phyloP scores from a whole-genome alignment of 2,113 vertebrate species.

The Brachyhypopomus occidentalis region DNA sequence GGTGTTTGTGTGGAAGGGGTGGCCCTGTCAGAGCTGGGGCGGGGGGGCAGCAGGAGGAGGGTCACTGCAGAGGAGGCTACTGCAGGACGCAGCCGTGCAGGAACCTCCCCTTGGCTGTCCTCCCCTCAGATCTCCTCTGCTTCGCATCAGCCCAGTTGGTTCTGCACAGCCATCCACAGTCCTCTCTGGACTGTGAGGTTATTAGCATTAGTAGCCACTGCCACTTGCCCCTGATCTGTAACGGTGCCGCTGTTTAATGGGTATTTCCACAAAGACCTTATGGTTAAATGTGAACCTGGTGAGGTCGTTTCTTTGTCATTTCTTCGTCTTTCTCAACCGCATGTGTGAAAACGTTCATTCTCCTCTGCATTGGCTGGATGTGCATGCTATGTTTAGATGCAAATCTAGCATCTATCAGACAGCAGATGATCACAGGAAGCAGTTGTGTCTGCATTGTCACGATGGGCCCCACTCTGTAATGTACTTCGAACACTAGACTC shows the following conservation, averaged over 20 bases:
- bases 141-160: constrained; percentile 40
- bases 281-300: not conserved
- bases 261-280: not conserved
- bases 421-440: not conserved
- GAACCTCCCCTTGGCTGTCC: constrained; percentile 60
- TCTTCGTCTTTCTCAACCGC: not conserved
- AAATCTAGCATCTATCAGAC: not conserved
- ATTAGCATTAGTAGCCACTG: not conserved
- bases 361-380: not conserved
- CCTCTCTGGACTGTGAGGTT: constrained; percentile 26
- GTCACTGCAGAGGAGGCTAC: no score
- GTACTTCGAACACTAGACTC: not conserved
- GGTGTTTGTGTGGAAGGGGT: constrained; percentile 47
- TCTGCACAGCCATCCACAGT: no score
- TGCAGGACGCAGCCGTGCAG: constrained; percentile 63
- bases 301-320: not conserved
- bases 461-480: not conserved
- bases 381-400: not conserved
- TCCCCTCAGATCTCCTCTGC: constrained; percentile 55
- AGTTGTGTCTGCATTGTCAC: not conserved
- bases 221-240: not conserved
- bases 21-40: constrained; percentile 41
- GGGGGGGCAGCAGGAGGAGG: constrained; percentile 73
- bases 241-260: not conserved
- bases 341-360: not conserved